Evolutionary conservation across 2,113 vertebrate species (phyloP), one percentile per base, ranked within the genome.

Genomic region (Syngnathus typhle): DNA sequence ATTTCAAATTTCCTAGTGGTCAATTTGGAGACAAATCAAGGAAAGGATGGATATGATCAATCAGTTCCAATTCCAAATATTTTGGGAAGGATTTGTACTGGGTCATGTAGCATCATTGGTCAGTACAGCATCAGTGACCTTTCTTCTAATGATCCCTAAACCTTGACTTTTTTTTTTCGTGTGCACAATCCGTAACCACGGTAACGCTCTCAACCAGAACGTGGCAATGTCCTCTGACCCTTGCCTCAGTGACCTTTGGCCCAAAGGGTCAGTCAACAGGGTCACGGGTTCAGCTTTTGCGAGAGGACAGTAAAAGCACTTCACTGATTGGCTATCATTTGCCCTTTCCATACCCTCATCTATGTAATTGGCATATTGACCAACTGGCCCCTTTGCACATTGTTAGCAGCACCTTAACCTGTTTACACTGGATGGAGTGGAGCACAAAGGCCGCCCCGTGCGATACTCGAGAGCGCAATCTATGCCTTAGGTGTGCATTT

Each of bases 291-390:
- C 87, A 88, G 63, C 46, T 68, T 69, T 83, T 67, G 82, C 87
- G 74, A 62, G 86, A 90, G 80, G 85, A 82, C 81, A 75, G 81
- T 81, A 78, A 78, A 77, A 86, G 84, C 82, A 90, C 88, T 91
- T 84, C 81, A 74, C 82, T 90, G 90, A 92, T 91, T 91, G 90
- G 90, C 82, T 82, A 86, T 90, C 52, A 85, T 87, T 84, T 84
- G 80, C 83, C 87, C 88, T 88, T 77, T 69, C 80, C 71, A 69
- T 83, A 83, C 76, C 82, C 84, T 89, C 89, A 84, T 90, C 82
- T 85, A 68, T 82, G 87, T 88, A 88, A 89, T 89, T 89, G 83
- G 82, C 73, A 44, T 87, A 90, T 89, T 89, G 88, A 91, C 77
- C 81, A 85, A 79, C 71, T 76, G 83, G 70, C 77, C 60, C 64